Percentiles rank a stretch among this genome's conserved stretches.
phyloP scores from a whole-genome alignment of 2,113 vertebrate genomes.

The Ammospiza nelsoni region DNA sequence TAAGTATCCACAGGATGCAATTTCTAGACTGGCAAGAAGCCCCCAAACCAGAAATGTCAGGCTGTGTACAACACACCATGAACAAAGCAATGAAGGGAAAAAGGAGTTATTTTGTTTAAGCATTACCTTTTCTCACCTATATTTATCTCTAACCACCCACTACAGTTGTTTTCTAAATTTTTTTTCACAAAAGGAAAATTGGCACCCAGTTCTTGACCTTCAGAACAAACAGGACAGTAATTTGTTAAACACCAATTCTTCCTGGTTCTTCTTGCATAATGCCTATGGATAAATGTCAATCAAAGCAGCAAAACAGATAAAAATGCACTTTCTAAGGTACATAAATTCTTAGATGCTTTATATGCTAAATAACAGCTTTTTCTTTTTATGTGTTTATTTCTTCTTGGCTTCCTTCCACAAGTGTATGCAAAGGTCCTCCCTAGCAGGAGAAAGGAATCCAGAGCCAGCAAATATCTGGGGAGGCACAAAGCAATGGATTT shows the following conservation, averaged over 20 bases:
- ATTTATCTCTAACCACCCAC: background rate
- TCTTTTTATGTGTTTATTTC: background rate
- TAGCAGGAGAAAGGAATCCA: background rate
- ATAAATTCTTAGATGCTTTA: background rate
- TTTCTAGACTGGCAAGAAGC: background rate
- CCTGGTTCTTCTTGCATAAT: background rate
- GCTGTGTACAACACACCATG: background rate
- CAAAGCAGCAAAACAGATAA: background rate
- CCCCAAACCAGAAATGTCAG: background rate
- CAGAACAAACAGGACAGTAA: background rate
- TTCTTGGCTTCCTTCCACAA: background rate
- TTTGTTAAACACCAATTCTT: background rate
- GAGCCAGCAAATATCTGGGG: background rate
- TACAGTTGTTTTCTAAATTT: background rate
- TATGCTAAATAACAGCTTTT: background rate
- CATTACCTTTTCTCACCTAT: background rate
- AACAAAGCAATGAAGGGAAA: background rate
- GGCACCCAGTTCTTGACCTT: background rate
- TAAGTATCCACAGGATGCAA: background rate
- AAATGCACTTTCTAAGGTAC: background rate
- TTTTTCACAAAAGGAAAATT: background rate
- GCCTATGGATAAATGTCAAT: background rate
- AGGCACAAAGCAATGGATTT: fast-evolving
- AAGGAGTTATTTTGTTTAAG: background rate
- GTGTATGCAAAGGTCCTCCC: background rate